phyloP scores from a whole-genome alignment of 2,113 vertebrate species.

The Empidonax traillii region DNA sequence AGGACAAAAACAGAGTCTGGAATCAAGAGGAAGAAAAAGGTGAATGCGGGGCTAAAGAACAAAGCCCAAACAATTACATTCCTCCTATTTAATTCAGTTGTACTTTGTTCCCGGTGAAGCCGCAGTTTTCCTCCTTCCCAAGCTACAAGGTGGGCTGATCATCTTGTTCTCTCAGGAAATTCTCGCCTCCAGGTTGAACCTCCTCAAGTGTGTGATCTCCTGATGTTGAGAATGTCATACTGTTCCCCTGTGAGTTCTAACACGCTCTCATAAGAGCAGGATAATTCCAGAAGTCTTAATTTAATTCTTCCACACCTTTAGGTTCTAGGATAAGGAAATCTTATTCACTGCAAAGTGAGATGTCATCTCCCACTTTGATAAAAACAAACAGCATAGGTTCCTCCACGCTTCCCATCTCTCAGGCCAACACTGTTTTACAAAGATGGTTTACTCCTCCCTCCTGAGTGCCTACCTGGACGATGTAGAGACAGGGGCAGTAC shows the following conservation, averaged over 20 bases:
- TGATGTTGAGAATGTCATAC: neutral
- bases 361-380: neutral
- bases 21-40: neutral
- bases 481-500: constrained; percentile 97
- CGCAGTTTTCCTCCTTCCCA: neutral
- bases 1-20: neutral
- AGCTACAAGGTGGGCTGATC: neutral
- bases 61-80: neutral
- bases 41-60: neutral
- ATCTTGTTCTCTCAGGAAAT: neutral
- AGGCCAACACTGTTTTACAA: neutral
- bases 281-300: neutral
- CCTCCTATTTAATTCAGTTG: neutral
- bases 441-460: neutral
- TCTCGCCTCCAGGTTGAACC: neutral
- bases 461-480: constrained; percentile 86
- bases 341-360: neutral
- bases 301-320: neutral
- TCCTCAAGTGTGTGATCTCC: neutral
- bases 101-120: neutral
- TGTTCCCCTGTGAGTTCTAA: neutral
- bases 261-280: neutral
- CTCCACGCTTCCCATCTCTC: neutral
- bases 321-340: neutral
- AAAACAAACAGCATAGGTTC: neutral